Percentiles rank a stretch among this genome's conserved stretches.
Evolutionary conservation across 2,113 vertebrate genomes (phyloP).

Genomic region (Mungos mungo): DNA sequence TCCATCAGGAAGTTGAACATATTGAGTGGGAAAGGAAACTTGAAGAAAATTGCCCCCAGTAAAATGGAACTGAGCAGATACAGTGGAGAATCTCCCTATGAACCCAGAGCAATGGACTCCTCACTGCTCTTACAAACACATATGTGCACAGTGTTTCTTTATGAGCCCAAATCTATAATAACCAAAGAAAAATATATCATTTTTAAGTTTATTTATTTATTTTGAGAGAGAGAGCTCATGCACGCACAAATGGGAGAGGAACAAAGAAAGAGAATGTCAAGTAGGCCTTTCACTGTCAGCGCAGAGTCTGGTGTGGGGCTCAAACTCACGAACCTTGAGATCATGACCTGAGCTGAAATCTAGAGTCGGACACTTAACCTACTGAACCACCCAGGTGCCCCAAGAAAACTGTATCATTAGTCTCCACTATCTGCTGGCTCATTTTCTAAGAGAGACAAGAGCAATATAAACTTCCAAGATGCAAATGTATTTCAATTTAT

Average conservation of each 20-base stretch:
- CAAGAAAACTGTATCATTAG: background rate
- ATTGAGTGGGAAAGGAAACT: background rate
- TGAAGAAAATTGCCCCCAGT: background rate
- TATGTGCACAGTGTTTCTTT: background rate
- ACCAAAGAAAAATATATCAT: background rate
- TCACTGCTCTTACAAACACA: background rate
- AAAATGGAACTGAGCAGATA: background rate
- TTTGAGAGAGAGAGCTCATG: too few species aligned
- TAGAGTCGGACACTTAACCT: too few species aligned
- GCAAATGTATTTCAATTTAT: background rate
- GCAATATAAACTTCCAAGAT: background rate
- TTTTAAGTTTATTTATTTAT: background rate
- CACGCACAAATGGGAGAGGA: too few species aligned
- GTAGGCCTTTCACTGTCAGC: too few species aligned
- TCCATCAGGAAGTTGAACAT: background rate
- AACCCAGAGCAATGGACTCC: background rate
- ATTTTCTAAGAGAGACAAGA: background rate
- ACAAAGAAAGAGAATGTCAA: too few species aligned
- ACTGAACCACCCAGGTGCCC: too few species aligned
- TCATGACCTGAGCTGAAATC: too few species aligned
- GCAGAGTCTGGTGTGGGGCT: too few species aligned
- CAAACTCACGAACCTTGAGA: too few species aligned
- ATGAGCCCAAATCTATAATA: background rate
- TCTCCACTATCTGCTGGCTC: background rate
- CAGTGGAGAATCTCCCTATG: background rate